Percentiles rank a stretch among this genome's conserved stretches.
phyloP scores from a whole-genome alignment of 2,113 vertebrate species.

The Acrocephalus arundinaceus region DNA sequence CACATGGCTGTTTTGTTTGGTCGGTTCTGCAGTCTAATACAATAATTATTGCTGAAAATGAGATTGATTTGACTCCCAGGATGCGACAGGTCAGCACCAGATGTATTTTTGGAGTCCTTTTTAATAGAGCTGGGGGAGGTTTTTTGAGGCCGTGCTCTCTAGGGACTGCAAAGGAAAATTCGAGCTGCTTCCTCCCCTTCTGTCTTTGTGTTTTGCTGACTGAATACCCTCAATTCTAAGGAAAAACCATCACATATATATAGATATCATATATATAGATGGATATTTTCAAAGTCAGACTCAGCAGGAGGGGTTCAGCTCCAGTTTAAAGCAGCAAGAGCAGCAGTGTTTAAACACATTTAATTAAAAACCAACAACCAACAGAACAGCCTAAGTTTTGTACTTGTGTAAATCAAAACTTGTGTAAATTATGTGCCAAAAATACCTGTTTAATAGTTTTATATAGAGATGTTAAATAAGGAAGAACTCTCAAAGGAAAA shows the following conservation, averaged over 20 bases:
- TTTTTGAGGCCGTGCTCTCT: constrained; percentile 2
- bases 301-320: neutral
- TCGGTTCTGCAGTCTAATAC: neutral
- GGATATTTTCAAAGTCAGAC: neutral
- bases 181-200: neutral
- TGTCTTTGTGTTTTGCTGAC: constrained; percentile 14
- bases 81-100: constrained; percentile 8
- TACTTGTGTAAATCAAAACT: neutral
- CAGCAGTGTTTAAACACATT: neutral
- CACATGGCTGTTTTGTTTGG: neutral
- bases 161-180: neutral
- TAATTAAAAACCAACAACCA: neutral
- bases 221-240: neutral
- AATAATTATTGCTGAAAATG: constrained; percentile 34
- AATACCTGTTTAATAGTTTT: neutral
- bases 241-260: neutral
- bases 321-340: neutral
- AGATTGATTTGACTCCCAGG: neutral
- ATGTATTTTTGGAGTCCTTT: constrained; percentile 52
- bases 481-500: neutral
- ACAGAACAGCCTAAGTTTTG: neutral
- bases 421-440: neutral
- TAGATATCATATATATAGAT: neutral
- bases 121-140: constrained; percentile 22
- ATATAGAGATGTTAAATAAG: neutral